Base-by-base conservation (phyloP, 2,797 vertebrate species). In the Mormyrus proboscirostris region DNA sequence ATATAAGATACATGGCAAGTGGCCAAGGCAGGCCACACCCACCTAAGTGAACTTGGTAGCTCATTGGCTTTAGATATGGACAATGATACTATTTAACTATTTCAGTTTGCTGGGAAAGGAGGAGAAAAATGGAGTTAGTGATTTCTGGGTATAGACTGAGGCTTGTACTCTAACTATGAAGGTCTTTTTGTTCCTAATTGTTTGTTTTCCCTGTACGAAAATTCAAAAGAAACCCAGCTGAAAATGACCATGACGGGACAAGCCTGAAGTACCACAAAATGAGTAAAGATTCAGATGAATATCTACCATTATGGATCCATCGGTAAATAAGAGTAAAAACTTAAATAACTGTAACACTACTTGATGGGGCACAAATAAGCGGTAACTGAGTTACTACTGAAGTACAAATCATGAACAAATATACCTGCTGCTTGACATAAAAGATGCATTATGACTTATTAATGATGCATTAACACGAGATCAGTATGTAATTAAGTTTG, bases 251-350 rank as follows among this genome's bases (percentile, higher is more conserved):
- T 33, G 29, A 86, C 14, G 9, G 4, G 22, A 55, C 51, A 38
- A 10, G 51, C 14, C 53, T 38, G 47, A 51, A 10, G 29, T 57
- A 38, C 25, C 50, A 33, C 22, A 53, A 86, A 59, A 86, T n/a
- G 25, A 41, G 7, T 86, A 38, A 14, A 50, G 16, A 25, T 9
- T 57, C 25, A 41, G 7, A 38, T 38, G 25, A n/a, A 57, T 57
- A 57, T 57, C 19, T 8, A n/a, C 55, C 55, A 51, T 22, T 41
- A 47, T 33, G 91, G 92, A 93, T 92, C 92, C 90, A 89, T 86
- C 88, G 88, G 47, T 90, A 90, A 92, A 93, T 93, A 76, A 89
- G 85, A 91, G 88, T 69, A 65, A 92, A 89, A 41, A 65, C 90
- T 25, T 89, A 44, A 79, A 86, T 69, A 69, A 69, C 25, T 4